These are phyloP conservation scores for Apus apus DNA, from an alignment of 2,113 vertebrate genomes.

Conservation along the genomic window DNA sequence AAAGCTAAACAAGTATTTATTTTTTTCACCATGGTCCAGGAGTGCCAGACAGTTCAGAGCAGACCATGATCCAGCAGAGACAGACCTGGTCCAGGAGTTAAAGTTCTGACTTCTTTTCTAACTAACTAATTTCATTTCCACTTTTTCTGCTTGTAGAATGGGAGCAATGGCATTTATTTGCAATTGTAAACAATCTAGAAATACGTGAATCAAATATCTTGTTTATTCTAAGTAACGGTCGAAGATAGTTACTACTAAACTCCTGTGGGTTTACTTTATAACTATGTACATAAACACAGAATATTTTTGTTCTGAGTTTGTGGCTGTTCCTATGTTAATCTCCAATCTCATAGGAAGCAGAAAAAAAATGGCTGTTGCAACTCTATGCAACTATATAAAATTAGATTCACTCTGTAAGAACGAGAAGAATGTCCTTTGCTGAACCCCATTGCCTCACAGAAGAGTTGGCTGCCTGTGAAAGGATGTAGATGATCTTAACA, in stretches of 20 bases:
- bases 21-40: neutral
- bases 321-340: neutral
- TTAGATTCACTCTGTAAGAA: constrained; percentile 1
- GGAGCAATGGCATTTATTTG: neutral
- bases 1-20: neutral
- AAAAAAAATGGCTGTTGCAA: neutral
- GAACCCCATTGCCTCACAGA: neutral
- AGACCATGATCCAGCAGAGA: neutral
- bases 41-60: neutral
- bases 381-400: neutral
- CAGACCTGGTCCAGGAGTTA: neutral
- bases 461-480: neutral
- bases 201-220: neutral
- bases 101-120: neutral
- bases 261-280: neutral
- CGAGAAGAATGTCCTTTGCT: constrained; percentile 18
- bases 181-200: neutral
- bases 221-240: neutral
- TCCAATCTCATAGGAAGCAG: neutral
- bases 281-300: neutral
- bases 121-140: neutral
- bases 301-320: neutral
- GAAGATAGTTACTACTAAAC: neutral
- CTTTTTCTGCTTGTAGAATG: neutral
- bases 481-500: constrained; percentile 8